Conservation (phyloP, 2,113 vertebrate species). For the Lipophrys pholis region DNA sequence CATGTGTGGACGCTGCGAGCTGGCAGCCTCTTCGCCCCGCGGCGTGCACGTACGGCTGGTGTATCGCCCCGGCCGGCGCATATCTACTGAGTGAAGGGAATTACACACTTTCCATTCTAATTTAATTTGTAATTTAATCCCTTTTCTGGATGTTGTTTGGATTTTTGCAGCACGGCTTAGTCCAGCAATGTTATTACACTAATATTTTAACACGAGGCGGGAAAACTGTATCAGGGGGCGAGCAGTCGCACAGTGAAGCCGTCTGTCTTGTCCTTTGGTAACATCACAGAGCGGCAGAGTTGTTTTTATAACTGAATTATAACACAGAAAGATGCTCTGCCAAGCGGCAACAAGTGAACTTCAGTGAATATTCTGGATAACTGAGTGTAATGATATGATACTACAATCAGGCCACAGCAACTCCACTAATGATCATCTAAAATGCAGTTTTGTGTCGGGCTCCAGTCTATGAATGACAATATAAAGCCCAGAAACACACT, state of each 20-base stretch:
- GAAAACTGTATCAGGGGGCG: not conserved
- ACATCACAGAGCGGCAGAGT: too few species aligned
- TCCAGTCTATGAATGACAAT: too few species aligned
- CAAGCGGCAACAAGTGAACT: too few species aligned
- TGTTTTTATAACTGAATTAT: too few species aligned
- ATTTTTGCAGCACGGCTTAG: constrained; percentile 5
- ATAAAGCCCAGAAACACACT: too few species aligned
- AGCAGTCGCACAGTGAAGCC: not conserved
- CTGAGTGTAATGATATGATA: too few species aligned
- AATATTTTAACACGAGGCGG: constrained; percentile 10
- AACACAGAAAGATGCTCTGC: too few species aligned
- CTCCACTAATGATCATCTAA: too few species aligned
- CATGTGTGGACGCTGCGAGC: constrained; percentile 17
- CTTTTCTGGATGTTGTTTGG: constrained; percentile 17
- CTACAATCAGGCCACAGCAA: too few species aligned
- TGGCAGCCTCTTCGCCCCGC: constrained; percentile 30
- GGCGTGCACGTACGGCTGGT: constrained; percentile 8
- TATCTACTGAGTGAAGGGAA: constrained; percentile 10
- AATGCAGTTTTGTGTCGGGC: too few species aligned
- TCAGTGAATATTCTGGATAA: too few species aligned
- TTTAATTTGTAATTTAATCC: constrained; percentile 50
- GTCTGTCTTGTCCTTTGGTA: not conserved
- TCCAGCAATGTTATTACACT: constrained; percentile 2
- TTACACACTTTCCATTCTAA: constrained; percentile 23
- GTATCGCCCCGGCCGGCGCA: not conserved